phyloP scores from a whole-genome alignment of 2,888 invertebrate species.

The Scrobipalpa costella region DNA sequence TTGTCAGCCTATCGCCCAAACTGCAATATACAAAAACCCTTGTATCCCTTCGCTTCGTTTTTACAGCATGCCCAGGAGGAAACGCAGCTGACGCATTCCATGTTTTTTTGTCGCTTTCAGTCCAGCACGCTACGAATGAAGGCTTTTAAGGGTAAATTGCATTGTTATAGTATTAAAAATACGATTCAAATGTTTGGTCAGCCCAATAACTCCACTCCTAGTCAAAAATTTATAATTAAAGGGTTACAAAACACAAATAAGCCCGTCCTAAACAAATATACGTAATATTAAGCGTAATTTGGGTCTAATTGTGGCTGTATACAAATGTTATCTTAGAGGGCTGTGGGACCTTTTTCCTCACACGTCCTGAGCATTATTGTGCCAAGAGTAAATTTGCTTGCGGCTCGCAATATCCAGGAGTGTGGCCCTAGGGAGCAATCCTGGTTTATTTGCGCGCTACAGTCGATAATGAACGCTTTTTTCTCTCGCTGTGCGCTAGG shows the following conservation, averaged over 20 bases:
- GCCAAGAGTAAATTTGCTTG: slow-evolving; percentile 78
- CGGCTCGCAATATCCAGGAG: slow-evolving; percentile 74
- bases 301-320: slow-evolving; percentile 46
- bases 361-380: slow-evolving; percentile 68
- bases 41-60: no score
- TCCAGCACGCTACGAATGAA: no score
- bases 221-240: slow-evolving; percentile 31
- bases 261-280: slow-evolving; percentile 13
- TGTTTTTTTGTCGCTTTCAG: no score
- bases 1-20: no score
- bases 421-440: slow-evolving; percentile 61
- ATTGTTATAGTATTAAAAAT: no score
- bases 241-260: slow-evolving; percentile 39
- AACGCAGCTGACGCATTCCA: no score
- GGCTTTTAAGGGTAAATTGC: no score
- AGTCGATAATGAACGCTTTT: slow-evolving; percentile 20
- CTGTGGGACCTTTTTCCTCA: slow-evolving; percentile 31
- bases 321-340: slow-evolving; percentile 58
- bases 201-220: not conserved
- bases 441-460: slow-evolving; percentile 37
- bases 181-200: not conserved
- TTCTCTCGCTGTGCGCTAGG: not conserved
- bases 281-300: slow-evolving; percentile 37
- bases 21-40: no score
- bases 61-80: no score